Percentiles rank a stretch among this genome's conserved stretches.
Conservation (phyloP, 2,797 vertebrate species). For the Botia almorhae region DNA sequence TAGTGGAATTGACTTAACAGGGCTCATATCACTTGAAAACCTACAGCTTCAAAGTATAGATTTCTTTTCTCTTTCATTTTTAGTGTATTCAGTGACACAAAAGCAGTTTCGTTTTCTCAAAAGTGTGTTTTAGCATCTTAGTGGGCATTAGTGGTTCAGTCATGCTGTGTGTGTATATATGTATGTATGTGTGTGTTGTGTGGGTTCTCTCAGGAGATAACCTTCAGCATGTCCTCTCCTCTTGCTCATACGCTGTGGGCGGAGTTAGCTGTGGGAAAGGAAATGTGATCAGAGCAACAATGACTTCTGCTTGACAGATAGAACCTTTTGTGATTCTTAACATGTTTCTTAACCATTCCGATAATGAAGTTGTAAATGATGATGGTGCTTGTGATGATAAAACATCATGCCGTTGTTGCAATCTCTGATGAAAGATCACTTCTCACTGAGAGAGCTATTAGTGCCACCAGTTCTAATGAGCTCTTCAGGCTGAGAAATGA, state of each 20-base stretch:
- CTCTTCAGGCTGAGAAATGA: constrained; percentile 25
- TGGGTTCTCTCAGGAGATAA: constrained; percentile 51
- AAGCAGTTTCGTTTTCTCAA: background rate
- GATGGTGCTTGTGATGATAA: constrained; percentile 33
- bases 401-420: constrained; percentile 15
- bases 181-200: constrained; percentile 26
- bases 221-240: constrained; percentile 58
- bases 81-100: background rate
- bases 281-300: constrained; percentile 59
- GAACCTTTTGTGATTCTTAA: constrained; percentile 25
- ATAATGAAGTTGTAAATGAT: constrained; percentile 3
- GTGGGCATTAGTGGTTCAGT: background rate
- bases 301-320: constrained; percentile 47
- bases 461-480: constrained; percentile 20
- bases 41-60: background rate
- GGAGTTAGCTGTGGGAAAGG: constrained; percentile 41
- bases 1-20: background rate
- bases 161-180: background rate
- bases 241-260: constrained; percentile 10
- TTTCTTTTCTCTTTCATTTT: background rate
- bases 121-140: background rate
- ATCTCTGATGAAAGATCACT: constrained; percentile 33
- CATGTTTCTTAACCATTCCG: constrained; percentile 27
- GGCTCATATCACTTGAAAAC: background rate
- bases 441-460: constrained; percentile 20